Percentiles rank a stretch among this genome's conserved stretches.
Conservation (phyloP, 92 coral and sea anemone species). For the Parazoanthus swiftii region DNA sequence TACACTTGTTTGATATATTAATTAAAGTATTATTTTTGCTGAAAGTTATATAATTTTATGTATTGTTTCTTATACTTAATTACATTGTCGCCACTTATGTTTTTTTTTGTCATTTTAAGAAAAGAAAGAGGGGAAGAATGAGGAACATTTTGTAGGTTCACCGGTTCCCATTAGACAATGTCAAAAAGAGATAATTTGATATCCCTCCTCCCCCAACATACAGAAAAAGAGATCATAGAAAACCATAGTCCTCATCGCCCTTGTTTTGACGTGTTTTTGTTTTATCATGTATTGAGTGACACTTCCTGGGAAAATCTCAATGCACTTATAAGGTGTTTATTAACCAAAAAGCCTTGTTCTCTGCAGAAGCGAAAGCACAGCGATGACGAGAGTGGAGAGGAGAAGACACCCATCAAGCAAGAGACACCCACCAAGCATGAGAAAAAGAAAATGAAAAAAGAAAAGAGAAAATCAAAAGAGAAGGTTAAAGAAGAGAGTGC, state of each 20-base stretch:
- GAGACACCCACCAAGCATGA: background rate
- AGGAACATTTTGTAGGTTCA: too few relatives aligned
- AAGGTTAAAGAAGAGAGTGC: background rate
- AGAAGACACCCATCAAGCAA: slow-evolving; percentile 4
- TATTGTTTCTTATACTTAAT: too few relatives aligned
- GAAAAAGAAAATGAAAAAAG: slow-evolving; percentile 22
- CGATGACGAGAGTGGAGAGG: slow-evolving; percentile 20
- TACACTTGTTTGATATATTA: too few relatives aligned
- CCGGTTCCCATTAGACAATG: too few relatives aligned
- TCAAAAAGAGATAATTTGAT: too few relatives aligned
- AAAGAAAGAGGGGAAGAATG: too few relatives aligned
- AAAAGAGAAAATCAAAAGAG: slow-evolving; percentile 19
- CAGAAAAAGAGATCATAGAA: too few relatives aligned
- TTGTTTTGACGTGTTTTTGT: background rate
- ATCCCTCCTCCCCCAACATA: too few relatives aligned
- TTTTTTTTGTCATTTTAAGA: too few relatives aligned
- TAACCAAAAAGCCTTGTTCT: background rate
- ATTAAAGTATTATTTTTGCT: too few relatives aligned
- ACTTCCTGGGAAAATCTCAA: background rate
- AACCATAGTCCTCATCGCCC: too few relatives aligned
- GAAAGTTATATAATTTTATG: too few relatives aligned
- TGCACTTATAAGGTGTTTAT: background rate
- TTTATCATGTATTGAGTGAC: background rate
- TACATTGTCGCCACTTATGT: background rate
- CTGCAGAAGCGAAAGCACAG: slow-evolving; percentile 11